These are phyloP conservation scores for Pachliopta kotzebuea DNA, from an alignment of 2,888 invertebrate genomes.

Conservation along the genomic window DNA sequence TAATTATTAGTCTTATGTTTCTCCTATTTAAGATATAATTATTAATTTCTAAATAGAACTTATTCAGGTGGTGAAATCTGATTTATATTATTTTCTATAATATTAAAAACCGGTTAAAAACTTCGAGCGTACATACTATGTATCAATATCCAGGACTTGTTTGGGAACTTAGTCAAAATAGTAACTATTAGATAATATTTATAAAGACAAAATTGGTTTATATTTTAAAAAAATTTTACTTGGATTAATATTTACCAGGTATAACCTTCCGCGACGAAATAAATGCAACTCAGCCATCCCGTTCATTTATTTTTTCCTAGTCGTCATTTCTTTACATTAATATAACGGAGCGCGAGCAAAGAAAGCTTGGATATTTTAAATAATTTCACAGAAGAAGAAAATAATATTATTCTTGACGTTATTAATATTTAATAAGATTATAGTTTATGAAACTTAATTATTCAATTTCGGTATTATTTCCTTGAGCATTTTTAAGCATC, in stretches of 20 bases:
- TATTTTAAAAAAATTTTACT: constrained; percentile 19
- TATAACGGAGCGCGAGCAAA: constrained; percentile 19
- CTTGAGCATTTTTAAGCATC: too few relatives aligned
- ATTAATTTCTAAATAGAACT: too few relatives aligned
- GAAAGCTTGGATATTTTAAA: constrained; percentile 21
- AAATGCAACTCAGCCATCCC: constrained; percentile 25
- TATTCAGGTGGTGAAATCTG: too few relatives aligned
- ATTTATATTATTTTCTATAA: too few relatives aligned
- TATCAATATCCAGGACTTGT: too few relatives aligned
- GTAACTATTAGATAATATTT: too few relatives aligned
- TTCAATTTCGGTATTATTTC: too few relatives aligned
- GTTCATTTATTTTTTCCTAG: constrained; percentile 25
- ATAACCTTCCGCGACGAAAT: constrained; percentile 21
- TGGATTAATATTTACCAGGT: constrained; percentile 25
- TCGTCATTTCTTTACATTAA: constrained; percentile 28
- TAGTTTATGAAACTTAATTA: background rate
- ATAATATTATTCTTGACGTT: background rate
- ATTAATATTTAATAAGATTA: constrained; percentile 1
- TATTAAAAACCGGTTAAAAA: too few relatives aligned
- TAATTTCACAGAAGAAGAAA: constrained; percentile 9
- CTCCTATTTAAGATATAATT: too few relatives aligned
- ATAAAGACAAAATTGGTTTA: background rate
- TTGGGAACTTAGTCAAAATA: background rate
- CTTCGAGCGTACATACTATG: too few relatives aligned
- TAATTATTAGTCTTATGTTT: too few relatives aligned